phyloP scores from a whole-genome alignment of 37 sponge, comb jelly and placozoan species.

The Crambe crambe region DNA sequence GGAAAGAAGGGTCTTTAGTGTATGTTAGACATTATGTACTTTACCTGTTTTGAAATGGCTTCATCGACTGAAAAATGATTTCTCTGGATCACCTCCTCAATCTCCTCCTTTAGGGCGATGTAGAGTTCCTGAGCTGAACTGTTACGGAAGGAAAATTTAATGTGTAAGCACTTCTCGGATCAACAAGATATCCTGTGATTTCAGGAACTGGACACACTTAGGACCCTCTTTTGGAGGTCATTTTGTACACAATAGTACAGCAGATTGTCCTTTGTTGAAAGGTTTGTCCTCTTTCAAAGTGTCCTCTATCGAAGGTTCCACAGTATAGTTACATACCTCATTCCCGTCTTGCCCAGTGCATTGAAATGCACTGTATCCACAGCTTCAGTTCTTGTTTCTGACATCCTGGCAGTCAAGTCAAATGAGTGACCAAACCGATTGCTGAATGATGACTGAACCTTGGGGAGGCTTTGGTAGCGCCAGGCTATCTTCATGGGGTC shows the following conservation, averaged over 20 bases:
- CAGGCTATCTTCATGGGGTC: constrained; percentile 83
- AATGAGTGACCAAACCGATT: constrained; percentile 67
- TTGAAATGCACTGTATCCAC: constrained; percentile 23
- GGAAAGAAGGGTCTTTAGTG: background rate
- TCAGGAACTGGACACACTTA: no score
- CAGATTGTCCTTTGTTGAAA: background rate
- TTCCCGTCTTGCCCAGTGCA: constrained; percentile 5
- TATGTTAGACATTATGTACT: background rate
- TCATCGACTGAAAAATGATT: constrained; percentile 28
- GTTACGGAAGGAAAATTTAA: background rate
- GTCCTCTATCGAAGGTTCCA: background rate
- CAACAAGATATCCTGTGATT: background rate
- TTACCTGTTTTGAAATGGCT: background rate
- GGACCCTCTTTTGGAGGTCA: background rate
- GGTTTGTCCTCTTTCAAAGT: background rate
- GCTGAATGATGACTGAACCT: constrained; percentile 63
- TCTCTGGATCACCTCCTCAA: background rate
- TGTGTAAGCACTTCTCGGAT: no score
- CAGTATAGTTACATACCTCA: background rate
- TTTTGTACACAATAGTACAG: background rate
- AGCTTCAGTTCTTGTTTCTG: constrained; percentile 17
- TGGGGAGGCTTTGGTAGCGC: constrained; percentile 71
- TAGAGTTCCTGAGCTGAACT: constrained; percentile 25
- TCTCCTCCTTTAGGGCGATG: background rate
- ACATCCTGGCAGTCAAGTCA: constrained; percentile 59